Evolutionary conservation across 2,888 invertebrate genomes (phyloP), one percentile per base, ranked within the genome.

Genomic region (Mactromeris polynyma): DNA sequence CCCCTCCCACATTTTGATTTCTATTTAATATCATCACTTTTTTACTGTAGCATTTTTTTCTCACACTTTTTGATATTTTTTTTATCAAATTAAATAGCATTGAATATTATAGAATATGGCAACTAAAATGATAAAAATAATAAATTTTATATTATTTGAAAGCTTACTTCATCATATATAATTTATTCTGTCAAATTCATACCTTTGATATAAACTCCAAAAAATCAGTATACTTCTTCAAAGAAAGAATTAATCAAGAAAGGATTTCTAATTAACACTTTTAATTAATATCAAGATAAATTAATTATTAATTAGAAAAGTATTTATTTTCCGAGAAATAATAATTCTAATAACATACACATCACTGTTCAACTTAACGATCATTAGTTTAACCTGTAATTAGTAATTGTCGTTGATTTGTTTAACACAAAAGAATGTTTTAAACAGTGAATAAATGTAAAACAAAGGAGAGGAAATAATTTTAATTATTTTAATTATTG

Each of bases 401-500:
- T 64, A 64, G 11, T 9, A 26, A 64, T 46, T 46, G 11, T 46
- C 46, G 17, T 46, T 14, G 17, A 46, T 46, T 9, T 7, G 26
- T 64, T 73, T 1, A 73, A 36, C 73, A 86, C 87, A 78, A 79
- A 79, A 79, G 42, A 40, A 78, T 54, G 54, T 58, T 17, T 42
- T 54, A 42, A 21, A 79, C 19, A 79, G 26, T 79, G 40, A 40
- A 26, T 58, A 83, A 82, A 58, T 81, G 78, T 81, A 80, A 79
- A 82, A 73, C 83, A 86, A 86, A 83, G 83, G 36, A 83, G 54
- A 85, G 87, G 90, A 85, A 91, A 91, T 91, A 31, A 88, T 85
- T 87, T 90, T 88, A 90, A 91, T 90, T 89, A 91, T 88, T 87
- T 90, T 88, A 90, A 91, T 90, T 89, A 91, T 88, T 83, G 42